These are phyloP conservation scores for Denticeps clupeoides DNA, from an alignment of 2,797 vertebrate species.

Conservation along the genomic window DNA sequence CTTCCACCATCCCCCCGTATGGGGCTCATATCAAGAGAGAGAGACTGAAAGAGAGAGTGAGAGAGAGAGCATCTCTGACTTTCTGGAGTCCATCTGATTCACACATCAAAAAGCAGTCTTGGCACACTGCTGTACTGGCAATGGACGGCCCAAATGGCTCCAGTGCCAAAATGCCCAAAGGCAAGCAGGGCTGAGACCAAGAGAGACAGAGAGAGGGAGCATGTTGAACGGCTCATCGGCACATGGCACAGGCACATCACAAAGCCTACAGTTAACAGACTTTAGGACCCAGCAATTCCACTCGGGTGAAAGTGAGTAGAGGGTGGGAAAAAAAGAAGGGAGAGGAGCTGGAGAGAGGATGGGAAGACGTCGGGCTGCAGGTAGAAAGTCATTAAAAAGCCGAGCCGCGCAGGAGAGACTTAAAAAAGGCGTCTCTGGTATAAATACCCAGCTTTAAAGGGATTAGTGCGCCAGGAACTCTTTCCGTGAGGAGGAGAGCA, in stretches of 20 bases:
- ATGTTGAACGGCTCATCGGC: slow-evolving; percentile 6
- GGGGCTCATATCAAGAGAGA: too few relatives aligned
- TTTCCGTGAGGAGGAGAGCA: slow-evolving; percentile 12
- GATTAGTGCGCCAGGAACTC: slow-evolving; percentile 21
- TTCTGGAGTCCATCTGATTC: too few relatives aligned
- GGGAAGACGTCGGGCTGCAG: slow-evolving; percentile 9
- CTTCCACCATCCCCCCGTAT: neutral
- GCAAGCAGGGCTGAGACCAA: neutral
- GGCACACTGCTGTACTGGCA: too few relatives aligned
- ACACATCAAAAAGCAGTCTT: too few relatives aligned
- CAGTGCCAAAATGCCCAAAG: too few relatives aligned
- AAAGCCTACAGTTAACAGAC: neutral
- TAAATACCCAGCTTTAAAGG: slow-evolving; percentile 23
- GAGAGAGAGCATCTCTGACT: too few relatives aligned
- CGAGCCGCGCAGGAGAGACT: slow-evolving; percentile 6
- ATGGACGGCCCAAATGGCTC: too few relatives aligned
- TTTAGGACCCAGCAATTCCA: slow-evolving; percentile 29
- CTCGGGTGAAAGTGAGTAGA: slow-evolving; percentile 9
- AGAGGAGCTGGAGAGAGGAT: slow-evolving; percentile 2
- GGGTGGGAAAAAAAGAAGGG: slow-evolving; percentile 9
- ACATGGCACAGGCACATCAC: neutral
- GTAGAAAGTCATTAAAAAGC: slow-evolving; percentile 16
- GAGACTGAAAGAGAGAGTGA: neutral
- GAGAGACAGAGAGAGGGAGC: neutral
- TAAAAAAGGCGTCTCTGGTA: slow-evolving; percentile 19